Evolutionary conservation across 2,797 vertebrate species (phyloP).

Genomic region (Babyrousa celebensis): DNA sequence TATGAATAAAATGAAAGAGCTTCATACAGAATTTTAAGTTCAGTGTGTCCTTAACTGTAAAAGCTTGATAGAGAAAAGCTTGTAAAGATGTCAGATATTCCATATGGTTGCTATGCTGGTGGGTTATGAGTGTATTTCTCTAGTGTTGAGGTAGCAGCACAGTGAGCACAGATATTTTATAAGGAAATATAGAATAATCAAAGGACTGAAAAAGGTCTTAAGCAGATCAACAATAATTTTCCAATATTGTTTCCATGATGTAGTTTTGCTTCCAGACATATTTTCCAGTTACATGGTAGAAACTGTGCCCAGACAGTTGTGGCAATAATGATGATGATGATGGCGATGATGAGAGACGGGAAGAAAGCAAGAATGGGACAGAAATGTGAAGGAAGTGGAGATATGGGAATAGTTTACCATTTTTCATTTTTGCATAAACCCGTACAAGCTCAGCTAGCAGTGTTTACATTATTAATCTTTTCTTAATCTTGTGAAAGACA

Average conservation of each 20-base stretch:
- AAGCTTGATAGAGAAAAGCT: slow-evolving; percentile 22
- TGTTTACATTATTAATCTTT: slow-evolving; percentile 5
- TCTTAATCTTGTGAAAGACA: background rate
- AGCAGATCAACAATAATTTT: slow-evolving; percentile 22
- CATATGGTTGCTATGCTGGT: background rate
- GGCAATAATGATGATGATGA: background rate
- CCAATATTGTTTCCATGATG: no score
- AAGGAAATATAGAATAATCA: background rate
- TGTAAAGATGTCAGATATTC: slow-evolving; percentile 34
- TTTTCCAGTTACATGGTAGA: background rate
- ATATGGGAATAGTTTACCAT: background rate
- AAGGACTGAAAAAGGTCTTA: background rate
- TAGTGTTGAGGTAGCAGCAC: background rate
- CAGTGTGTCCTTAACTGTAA: background rate
- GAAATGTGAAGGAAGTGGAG: background rate
- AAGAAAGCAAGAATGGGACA: background rate
- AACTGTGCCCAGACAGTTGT: background rate
- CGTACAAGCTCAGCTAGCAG: background rate
- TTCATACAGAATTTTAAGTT: slow-evolving; percentile 28
- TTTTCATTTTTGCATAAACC: slow-evolving; percentile 1
- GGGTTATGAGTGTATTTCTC: background rate
- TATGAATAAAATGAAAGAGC: background rate
- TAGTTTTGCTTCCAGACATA: background rate
- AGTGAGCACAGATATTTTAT: background rate
- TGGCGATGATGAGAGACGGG: background rate